Base-by-base conservation (phyloP, 2,113 vertebrate species). In the Nannospalax galili region DNA sequence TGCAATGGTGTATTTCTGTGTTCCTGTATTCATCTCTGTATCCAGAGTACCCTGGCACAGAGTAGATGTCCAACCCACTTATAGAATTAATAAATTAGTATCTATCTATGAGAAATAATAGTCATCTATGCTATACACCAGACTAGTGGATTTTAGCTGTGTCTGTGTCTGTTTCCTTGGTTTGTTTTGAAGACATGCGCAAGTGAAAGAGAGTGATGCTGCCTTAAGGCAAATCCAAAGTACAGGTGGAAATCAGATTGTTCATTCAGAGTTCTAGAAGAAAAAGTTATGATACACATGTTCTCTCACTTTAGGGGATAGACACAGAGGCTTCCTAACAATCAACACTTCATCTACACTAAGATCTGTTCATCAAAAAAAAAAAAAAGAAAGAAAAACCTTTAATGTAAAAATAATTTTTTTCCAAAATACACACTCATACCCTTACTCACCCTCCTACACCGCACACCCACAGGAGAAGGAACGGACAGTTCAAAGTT, bases 321-420 rank as follows among this genome's bases (percentile, higher is more conserved):
- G 56, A 84, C 73, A 45, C 22, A 30, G 88, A 48, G 16, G 81
- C 52, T 85, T 90, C 77, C 85, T 91, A 62, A n/a, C 93, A 58
- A 81, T 28, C 4, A 45, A 81, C 24, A 48, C 77, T 78, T 92
- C 89, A 64, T 77, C 28, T 69, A 81, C 70, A 70, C 17, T n/a
- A n/a, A 92, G 78, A 84, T 62, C 45, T 70, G 30, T 15, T 77
- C n/a, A 73, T 80, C 37, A 93, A 73, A 11, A 73, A 22, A 84
- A 93, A 93, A 73, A 11, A 73, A 22, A 84, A 93, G 88, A 45
- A 56, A 32, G 32, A 75, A 40, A 69, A 69, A 60, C 35, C 17
- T 30, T 28, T 26, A 73, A 48, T 2, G 3, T 48, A 62, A 91
- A 92, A 85, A 45, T 28, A 62, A 26, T 58, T 93, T 95, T 35